Base-by-base conservation (phyloP, 2,888 invertebrate species). In the Nomada fucata region DNA sequence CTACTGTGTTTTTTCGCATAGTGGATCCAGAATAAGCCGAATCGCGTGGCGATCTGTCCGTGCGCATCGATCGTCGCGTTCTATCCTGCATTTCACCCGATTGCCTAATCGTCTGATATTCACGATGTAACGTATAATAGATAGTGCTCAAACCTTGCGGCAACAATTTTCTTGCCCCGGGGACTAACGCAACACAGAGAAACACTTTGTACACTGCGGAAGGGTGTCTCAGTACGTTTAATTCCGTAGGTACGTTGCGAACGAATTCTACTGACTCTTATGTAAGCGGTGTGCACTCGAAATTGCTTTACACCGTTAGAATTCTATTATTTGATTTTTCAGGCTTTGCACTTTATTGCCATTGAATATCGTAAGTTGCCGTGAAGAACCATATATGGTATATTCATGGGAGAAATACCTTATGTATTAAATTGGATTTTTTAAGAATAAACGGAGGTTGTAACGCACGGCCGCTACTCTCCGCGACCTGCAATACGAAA, bases 81-180 rank as follows among this genome's bases (percentile, higher is more conserved):
- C 47, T 55, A 63, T 60, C 53, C 44, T 55, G 50, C 65, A 47
- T 73, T 73, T 74, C 64, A 29, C 47, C 42, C 4, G 13, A 47
- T 86, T 83, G 55, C 55, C 47, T 73, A 86, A 86, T 73, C 36
- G 36, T 36, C 55, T 63, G 44, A 57, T 59, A 67, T n/a, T 53
- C 61, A 72, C 71, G 78, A 71, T 76, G 59, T 23, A 20, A 7
- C 36, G 60, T 44, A 20, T 77, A 80, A 72, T 65, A 67, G 68
- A 80, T 83, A 78, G 59, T 36, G 57, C 59, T 23, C 20, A 10
- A 26, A 68, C 53, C 55, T 74, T 23, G 55, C 23, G 13, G 47
- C 2, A 53, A 29, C 18, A 69, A 72, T 76, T 59, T 70, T 23
- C 50, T 13, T 67, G 20, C 13, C 2, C 10, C 26, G 26, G 57